These are phyloP conservation scores for Orius laevigatus DNA, from an alignment of 1,140 invertebrate genomes.

Conservation along the genomic window DNA sequence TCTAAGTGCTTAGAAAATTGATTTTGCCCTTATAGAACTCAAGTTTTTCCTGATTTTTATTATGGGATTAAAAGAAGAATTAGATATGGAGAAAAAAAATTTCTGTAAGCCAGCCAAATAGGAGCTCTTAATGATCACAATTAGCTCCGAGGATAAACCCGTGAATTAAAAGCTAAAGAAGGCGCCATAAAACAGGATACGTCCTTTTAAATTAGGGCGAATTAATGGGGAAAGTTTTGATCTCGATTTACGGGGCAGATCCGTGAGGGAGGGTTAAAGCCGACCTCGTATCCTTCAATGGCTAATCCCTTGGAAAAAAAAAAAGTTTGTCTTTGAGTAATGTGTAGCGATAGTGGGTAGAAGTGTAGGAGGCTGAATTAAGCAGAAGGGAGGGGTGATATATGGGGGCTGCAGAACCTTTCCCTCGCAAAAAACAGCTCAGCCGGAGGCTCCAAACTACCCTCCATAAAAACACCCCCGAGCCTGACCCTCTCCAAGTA, in stretches of 20 bases:
- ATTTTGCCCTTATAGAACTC: no score
- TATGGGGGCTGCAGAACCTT: no score
- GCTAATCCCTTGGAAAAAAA: slow-evolving; percentile 11
- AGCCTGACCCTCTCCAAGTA: no score
- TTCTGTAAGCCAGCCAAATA: background rate
- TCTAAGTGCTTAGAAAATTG: no score
- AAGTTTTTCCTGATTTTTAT: no score
- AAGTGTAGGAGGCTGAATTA: slow-evolving; percentile 10
- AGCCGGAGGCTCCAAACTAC: no score
- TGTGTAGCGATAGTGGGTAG: slow-evolving; percentile 11
- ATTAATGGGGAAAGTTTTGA: slow-evolving; percentile 12
- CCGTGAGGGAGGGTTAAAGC: slow-evolving; percentile 5
- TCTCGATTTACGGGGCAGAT: slow-evolving; percentile 9
- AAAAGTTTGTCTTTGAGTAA: slow-evolving; percentile 12
- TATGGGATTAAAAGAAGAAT: no score
- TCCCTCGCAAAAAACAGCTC: no score
- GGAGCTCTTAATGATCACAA: slow-evolving; percentile 10
- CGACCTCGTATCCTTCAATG: slow-evolving; percentile 9
- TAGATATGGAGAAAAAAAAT: no score
- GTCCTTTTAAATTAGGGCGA: slow-evolving; percentile 10
- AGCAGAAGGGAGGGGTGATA: slow-evolving; percentile 3
- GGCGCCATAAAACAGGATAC: slow-evolving; percentile 11
- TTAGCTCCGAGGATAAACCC: slow-evolving; percentile 8
- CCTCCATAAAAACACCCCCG: no score
- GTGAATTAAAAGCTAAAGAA: slow-evolving; percentile 9